phyloP scores from a whole-genome alignment of 2,888 invertebrate genomes.

The Eupithecia centaureata region DNA sequence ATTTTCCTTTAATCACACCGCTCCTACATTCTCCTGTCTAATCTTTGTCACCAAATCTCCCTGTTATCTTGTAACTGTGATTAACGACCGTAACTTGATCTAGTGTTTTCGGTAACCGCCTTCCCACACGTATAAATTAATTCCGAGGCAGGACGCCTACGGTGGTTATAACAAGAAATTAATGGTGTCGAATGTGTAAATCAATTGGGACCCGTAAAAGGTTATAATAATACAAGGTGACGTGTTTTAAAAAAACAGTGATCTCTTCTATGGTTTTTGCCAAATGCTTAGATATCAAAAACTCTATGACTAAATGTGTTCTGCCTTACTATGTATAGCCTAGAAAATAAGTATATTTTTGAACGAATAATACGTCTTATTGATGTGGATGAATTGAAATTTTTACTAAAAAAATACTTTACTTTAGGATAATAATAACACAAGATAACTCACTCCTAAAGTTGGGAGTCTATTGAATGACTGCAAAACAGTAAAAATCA shows the following conservation, averaged over 20 bases:
- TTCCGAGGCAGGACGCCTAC: slow-evolving; percentile 59
- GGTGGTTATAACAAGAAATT: slow-evolving; percentile 60
- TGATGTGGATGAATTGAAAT: too few species aligned
- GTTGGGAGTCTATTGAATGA: background rate
- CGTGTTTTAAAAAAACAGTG: background rate
- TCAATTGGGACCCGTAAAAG: slow-evolving; percentile 51
- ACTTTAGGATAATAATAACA: too few species aligned
- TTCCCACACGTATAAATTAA: slow-evolving; percentile 65
- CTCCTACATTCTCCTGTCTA: slow-evolving; percentile 53
- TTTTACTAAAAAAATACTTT: too few species aligned
- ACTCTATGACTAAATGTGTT: too few species aligned
- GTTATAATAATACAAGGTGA: slow-evolving; percentile 29
- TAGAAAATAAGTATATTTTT: too few species aligned
- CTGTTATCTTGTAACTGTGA: slow-evolving; percentile 62
- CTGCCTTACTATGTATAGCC: too few species aligned
- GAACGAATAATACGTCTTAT: too few species aligned
- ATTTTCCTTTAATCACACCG: slow-evolving; percentile 33
- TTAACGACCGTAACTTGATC: slow-evolving; percentile 74
- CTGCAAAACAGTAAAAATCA: too few species aligned
- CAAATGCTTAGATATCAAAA: too few species aligned
- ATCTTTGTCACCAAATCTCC: slow-evolving; percentile 63
- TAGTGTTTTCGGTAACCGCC: slow-evolving; percentile 59
- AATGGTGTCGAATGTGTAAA: slow-evolving; percentile 62
- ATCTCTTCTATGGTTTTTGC: too few species aligned
- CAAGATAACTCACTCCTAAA: too few species aligned